Evolutionary conservation across 2,888 invertebrate genomes (phyloP), one percentile per base, ranked within the genome.

Genomic region (Urechis unicinctus): DNA sequence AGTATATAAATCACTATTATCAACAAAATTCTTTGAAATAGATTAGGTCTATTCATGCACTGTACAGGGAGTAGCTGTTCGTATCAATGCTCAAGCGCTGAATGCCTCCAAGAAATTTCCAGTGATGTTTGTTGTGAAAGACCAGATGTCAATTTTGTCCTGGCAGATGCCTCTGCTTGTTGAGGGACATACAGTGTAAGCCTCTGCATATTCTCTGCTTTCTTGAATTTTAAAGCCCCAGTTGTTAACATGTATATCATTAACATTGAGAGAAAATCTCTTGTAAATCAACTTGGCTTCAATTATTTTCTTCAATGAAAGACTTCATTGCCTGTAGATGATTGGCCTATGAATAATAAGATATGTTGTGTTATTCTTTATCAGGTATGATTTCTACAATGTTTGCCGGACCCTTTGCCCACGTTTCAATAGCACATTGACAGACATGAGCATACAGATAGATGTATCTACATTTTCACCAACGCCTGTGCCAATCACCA

Each of bases 161-260:
- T 90, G 89, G 89, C 85, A 87, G 69, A 79, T 90, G 6, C 90
- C 89, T 0, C 80, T 87, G 66, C 66, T 83, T 49, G 82, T 88
- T 0, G n/a, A n/a, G n/a, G n/a, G n/a, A n/a, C n/a, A n/a, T 36
- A 36, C 41, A 36, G n/a, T 36, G 9, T 36, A 13, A 36, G 41
- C 41, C n/a, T n/a, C n/a, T n/a, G n/a, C n/a, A n/a, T n/a, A n/a
- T n/a, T n/a, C n/a, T n/a, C n/a, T n/a, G n/a, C n/a, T n/a, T n/a
- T n/a, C n/a, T n/a, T n/a, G n/a, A n/a, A n/a, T n/a, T n/a, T n/a
- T n/a, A n/a, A n/a, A n/a, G n/a, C n/a, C n/a, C n/a, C n/a, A 5
- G 17, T 45, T 45, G 13, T 22, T 45, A 17, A 13, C 22, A 6
- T 17, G 22, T 17, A 13, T 13, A 45, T 17, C 21, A 22, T 13